phyloP scores from a whole-genome alignment of 2,113 vertebrate genomes.

The Pardalotus punctatus region DNA sequence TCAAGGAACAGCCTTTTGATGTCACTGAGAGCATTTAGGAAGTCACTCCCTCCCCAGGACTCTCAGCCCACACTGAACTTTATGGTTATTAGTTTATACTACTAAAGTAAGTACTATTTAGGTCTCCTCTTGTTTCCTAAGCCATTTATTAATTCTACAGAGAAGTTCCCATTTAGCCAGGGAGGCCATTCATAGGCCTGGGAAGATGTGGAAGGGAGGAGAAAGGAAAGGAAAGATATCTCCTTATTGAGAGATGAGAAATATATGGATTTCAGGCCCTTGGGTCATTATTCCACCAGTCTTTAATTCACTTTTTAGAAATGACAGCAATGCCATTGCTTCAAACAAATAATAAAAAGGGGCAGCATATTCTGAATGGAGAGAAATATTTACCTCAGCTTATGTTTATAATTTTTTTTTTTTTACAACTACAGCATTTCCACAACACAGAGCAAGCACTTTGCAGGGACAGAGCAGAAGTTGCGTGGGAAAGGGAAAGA shows the following conservation, averaged over 20 bases:
- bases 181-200: background rate
- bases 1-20: background rate
- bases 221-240: background rate
- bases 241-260: background rate
- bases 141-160: background rate
- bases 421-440: background rate
- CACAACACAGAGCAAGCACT: background rate
- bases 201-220: background rate
- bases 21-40: background rate
- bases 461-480: background rate
- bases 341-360: background rate
- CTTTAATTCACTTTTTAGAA: background rate
- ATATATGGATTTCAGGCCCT: background rate
- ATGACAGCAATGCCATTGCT: background rate
- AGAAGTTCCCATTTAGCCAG: background rate
- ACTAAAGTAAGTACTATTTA: background rate
- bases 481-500: background rate
- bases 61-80: background rate
- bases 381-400: background rate
- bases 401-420: background rate
- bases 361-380: background rate
- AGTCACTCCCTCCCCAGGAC: background rate
- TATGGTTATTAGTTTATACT: background rate
- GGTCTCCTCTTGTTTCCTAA: background rate
- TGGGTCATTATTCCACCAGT: background rate